A percentile compares a stretch with the other conserved stretches of the same genome.
Conservation (phyloP, 2,888 invertebrate species). For the Zootermopsis nevadensis region DNA sequence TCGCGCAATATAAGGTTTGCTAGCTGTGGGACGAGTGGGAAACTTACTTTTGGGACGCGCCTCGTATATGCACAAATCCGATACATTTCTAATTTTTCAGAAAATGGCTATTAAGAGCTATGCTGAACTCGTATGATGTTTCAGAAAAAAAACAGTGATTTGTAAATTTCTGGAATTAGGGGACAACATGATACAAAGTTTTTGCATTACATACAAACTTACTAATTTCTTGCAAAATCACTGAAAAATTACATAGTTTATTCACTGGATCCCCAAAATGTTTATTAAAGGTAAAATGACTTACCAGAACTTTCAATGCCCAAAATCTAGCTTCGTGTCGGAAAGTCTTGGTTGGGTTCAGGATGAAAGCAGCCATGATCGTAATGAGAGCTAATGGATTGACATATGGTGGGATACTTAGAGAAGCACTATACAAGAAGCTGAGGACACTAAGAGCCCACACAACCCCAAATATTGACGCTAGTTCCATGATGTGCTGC, state of each 20-base stretch:
- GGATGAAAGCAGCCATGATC: slow-evolving; percentile 75
- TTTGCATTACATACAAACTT: too few relatives aligned
- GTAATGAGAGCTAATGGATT: slow-evolving; percentile 78
- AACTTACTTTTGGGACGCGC: too few relatives aligned
- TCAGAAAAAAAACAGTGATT: too few relatives aligned
- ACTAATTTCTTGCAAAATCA: not conserved
- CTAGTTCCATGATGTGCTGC: slow-evolving; percentile 81
- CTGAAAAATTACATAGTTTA: not conserved
- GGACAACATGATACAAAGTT: too few relatives aligned
- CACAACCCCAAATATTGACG: slow-evolving; percentile 79
- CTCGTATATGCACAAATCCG: too few relatives aligned
- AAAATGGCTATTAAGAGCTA: too few relatives aligned
- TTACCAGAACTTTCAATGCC: slow-evolving; percentile 74
- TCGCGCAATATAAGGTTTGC: too few relatives aligned
- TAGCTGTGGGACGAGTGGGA: too few relatives aligned
- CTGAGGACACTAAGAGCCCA: slow-evolving; percentile 78
- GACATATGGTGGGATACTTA: slow-evolving; percentile 80
- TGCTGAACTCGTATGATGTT: too few relatives aligned
- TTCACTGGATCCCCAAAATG: not conserved
- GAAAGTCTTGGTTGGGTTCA: slow-evolving; percentile 82
- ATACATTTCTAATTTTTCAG: too few relatives aligned
- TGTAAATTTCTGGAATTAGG: too few relatives aligned
- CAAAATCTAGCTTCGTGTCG: slow-evolving; percentile 82
- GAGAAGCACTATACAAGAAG: slow-evolving; percentile 73
- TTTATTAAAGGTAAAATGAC: slow-evolving; percentile 54